phyloP scores from a whole-genome alignment of 2,888 invertebrate species.

The Chesias legatella region DNA sequence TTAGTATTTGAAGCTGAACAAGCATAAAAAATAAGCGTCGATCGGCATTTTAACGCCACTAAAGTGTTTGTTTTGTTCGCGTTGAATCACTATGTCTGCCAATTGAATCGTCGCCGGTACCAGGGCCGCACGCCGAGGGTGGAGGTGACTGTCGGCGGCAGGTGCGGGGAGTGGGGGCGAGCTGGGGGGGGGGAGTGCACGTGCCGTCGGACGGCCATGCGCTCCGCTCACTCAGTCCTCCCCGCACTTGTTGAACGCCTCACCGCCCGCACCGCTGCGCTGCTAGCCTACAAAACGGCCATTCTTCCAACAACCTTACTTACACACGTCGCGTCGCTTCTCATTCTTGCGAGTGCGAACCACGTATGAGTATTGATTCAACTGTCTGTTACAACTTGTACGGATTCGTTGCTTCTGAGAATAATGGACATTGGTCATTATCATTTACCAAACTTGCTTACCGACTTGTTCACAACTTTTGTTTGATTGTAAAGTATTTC shows the following conservation, averaged over 20 bases:
- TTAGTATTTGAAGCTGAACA: no score
- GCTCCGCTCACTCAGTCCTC: slow-evolving; percentile 61
- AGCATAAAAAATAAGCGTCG: slow-evolving; percentile 5
- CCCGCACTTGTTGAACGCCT: slow-evolving; percentile 70
- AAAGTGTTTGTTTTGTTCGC: slow-evolving; percentile 38
- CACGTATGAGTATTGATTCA: slow-evolving; percentile 42
- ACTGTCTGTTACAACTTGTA: slow-evolving; percentile 14
- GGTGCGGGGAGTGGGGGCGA: slow-evolving; percentile 31
- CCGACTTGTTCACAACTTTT: no score
- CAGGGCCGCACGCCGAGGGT: slow-evolving; percentile 52
- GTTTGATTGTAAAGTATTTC: no score
- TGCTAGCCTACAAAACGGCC: slow-evolving; percentile 30
- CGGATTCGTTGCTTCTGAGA: slow-evolving; percentile 10
- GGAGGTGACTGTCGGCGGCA: slow-evolving; percentile 51
- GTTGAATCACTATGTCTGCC: slow-evolving; percentile 70
- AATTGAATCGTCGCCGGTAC: slow-evolving; percentile 64
- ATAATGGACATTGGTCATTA: background rate
- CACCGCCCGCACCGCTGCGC: slow-evolving; percentile 35
- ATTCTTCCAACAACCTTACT: slow-evolving; percentile 29
- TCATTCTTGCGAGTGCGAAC: slow-evolving; percentile 42
- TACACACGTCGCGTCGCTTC: slow-evolving; percentile 38
- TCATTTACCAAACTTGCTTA: no score
- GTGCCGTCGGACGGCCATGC: slow-evolving; percentile 70
- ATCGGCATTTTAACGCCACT: slow-evolving; percentile 5
- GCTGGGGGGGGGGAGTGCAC: slow-evolving; percentile 51